Evolutionary conservation across 2,888 invertebrate genomes (phyloP), one percentile per base, ranked within the genome.

Genomic region (Mythimna pallens): DNA sequence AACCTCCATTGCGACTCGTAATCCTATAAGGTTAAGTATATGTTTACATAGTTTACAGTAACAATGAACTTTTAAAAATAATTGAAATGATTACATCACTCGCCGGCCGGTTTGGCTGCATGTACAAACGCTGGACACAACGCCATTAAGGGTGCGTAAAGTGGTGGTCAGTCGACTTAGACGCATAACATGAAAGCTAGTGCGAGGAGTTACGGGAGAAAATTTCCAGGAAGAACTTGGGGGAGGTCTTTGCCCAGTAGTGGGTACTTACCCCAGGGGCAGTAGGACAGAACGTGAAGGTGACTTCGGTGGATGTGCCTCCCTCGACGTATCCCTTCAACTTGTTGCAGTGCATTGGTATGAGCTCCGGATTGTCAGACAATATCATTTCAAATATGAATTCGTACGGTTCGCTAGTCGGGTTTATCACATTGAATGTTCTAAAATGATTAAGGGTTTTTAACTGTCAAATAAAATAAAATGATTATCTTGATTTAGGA

Each of bases 1-100:
- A 98, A 97, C 82, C 94, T 96, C 97, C 97, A 98, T 87, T 97
- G 97, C 0, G 97, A 97, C 92, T 98, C 97, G 78, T 97, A 97
- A 5, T 96, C 93, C 89, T 96, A 63, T 55, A 75, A 78, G 55
- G 9, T 25, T 36, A 36, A n/a, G 7, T 36, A 22, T 22, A 30
- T 0, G 7, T 50, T 64, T 52, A 58, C 8, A 22, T 65, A 20
- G 50, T 43, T 73, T 34, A 61, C 22, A 57, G 22, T 10, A 34
- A 40, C 4, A 57, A 20, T 6, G 57, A 52, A 2, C 52, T 10
- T 20, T 36, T 34, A 5, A n/a, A 54, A 30, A 62, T 12, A 40
- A 50, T 12, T n/a, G 3, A 43, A 50, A 50, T 50, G 17, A 50
- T 47, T 5, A 47, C 6, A 17, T 17, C 5, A 14, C 17, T 47